Percentiles rank a stretch among this genome's conserved stretches.
These are phyloP conservation scores for Drosophila persimilis DNA, from an alignment of 1,140 invertebrate genomes.

Conservation along the genomic window DNA sequence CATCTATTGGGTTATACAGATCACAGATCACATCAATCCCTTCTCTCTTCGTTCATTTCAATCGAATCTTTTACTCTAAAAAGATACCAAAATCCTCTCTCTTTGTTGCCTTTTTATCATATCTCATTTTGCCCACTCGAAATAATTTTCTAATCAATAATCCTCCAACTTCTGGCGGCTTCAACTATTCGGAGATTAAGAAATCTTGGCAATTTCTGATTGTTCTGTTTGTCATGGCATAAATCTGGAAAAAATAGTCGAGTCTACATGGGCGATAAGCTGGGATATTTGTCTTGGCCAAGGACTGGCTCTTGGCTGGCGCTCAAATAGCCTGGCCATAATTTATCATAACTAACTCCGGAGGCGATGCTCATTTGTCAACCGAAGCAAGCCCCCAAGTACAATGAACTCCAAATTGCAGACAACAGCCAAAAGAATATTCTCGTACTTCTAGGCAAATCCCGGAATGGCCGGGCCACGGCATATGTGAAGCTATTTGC, in stretches of 20 bases:
- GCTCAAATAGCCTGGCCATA: conserved; percentile 50
- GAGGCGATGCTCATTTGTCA: conserved; percentile 60
- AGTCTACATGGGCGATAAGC: neutral
- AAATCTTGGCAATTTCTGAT: conserved; percentile 34
- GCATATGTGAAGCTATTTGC: conserved; percentile 43
- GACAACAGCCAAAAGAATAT: conserved; percentile 28
- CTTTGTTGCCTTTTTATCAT: neutral
- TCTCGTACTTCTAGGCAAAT: conserved; percentile 17
- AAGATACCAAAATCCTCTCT: neutral
- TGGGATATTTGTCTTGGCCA: conserved; percentile 39
- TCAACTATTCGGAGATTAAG: conserved; percentile 15
- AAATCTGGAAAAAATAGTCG: conserved; percentile 30
- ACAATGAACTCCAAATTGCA: conserved; percentile 53
- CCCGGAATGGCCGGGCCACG: neutral
- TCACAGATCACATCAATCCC: too few species aligned
- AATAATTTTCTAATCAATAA: conserved; percentile 33
- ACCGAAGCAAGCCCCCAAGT: conserved; percentile 21
- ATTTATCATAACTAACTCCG: conserved; percentile 61
- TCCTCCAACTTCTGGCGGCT: too few species aligned
- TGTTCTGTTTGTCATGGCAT: conserved; percentile 21
- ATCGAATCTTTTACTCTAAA: neutral
- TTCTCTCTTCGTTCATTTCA: too few species aligned
- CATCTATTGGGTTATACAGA: too few species aligned
- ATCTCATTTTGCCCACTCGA: conserved; percentile 1
- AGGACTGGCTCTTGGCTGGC: conserved; percentile 42